phyloP scores from a whole-genome alignment of 2,888 invertebrate species.

The Pseudococcus viburni region DNA sequence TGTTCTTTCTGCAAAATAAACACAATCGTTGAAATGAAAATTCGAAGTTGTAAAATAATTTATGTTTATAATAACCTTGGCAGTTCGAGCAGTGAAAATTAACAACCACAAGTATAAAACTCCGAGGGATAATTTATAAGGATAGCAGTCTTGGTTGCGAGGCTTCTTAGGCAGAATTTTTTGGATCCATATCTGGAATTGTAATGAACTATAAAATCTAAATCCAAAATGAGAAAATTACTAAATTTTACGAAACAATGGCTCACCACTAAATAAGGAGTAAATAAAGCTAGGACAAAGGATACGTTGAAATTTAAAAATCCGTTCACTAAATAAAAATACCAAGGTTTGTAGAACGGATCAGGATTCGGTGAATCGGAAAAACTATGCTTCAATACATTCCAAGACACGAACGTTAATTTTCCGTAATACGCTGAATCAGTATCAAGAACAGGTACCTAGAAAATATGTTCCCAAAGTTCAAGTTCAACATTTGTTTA shows the following conservation, averaged over 20 bases:
- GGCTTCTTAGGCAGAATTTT: slow-evolving; percentile 79
- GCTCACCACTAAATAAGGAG: slow-evolving; percentile 27
- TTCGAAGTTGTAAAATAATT: background rate
- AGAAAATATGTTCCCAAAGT: background rate
- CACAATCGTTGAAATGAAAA: background rate
- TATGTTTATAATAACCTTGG: slow-evolving; percentile 79
- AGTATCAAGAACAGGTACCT: slow-evolving; percentile 8
- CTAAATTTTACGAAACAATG: no score
- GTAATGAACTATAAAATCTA: background rate
- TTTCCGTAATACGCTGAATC: slow-evolving; percentile 32
- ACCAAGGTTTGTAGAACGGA: slow-evolving; percentile 12
- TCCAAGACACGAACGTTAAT: slow-evolving; percentile 15
- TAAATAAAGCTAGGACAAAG: background rate
- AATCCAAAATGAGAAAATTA: background rate
- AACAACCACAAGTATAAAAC: slow-evolving; percentile 90
- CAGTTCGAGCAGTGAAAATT: slow-evolving; percentile 91
- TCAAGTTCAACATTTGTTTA: background rate
- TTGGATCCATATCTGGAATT: slow-evolving; percentile 77
- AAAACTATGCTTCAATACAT: slow-evolving; percentile 32
- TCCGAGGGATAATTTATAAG: slow-evolving; percentile 79
- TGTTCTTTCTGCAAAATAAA: slow-evolving; percentile 77
- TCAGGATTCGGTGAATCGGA: slow-evolving; percentile 4
- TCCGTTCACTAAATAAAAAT: slow-evolving; percentile 16
- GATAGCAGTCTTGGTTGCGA: slow-evolving; percentile 78
- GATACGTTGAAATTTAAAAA: slow-evolving; percentile 50